These are phyloP conservation scores for Lanistes nyassanus DNA, from an alignment of 1,140 invertebrate genomes.

Conservation along the genomic window DNA sequence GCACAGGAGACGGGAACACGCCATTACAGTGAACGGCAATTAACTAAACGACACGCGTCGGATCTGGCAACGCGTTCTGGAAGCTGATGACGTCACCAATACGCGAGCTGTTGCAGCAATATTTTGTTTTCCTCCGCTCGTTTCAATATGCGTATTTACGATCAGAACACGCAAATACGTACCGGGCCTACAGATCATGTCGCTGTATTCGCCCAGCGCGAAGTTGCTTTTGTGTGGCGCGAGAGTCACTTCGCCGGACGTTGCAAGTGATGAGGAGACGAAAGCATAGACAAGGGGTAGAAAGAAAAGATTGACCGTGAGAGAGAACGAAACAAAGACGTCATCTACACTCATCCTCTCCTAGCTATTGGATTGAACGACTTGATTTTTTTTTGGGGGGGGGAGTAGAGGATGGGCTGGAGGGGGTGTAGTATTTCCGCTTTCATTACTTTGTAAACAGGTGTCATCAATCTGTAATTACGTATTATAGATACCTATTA, in stretches of 20 bases:
- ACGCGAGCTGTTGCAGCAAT: neutral
- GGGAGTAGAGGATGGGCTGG: too few relatives aligned
- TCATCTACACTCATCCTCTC: neutral
- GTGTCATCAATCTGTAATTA: neutral
- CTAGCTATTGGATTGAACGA: neutral
- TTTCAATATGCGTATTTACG: neutral
- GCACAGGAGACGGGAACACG: too few relatives aligned
- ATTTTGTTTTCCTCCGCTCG: neutral
- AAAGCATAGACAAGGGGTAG: neutral
- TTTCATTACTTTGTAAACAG: neutral
- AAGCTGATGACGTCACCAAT: neutral
- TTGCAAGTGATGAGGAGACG: neutral
- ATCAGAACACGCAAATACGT: neutral
- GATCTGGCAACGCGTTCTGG: neutral
- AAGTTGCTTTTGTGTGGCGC: neutral
- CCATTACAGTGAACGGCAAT: too few relatives aligned
- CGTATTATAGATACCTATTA: neutral
- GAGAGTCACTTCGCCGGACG: neutral
- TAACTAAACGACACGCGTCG: too few relatives aligned
- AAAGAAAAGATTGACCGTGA: neutral
- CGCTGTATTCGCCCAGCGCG: neutral
- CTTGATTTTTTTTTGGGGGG: too few relatives aligned
- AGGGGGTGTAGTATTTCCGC: neutral
- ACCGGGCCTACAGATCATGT: neutral
- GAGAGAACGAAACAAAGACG: constrained; percentile 5